A percentile compares a stretch with the other conserved stretches of the same genome.
Conservation (phyloP, 2,113 vertebrate species). For the Microtus montanus region DNA sequence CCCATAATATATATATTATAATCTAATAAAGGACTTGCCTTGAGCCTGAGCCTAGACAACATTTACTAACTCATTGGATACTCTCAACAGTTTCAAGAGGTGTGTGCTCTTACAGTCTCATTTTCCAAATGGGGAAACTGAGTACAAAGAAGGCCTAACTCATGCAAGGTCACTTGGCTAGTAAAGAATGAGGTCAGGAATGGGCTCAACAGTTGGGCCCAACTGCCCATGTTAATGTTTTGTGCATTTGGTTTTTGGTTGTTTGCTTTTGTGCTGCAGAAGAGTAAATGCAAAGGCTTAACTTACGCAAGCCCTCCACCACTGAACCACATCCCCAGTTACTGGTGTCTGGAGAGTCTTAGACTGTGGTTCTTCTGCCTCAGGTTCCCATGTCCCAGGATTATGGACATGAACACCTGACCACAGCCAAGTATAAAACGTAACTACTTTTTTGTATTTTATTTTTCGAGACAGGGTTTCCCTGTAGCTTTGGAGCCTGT, state of each 20-base stretch:
- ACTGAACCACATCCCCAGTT: not conserved
- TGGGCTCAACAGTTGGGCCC: not conserved
- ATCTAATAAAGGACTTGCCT: not conserved
- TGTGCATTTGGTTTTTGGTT: not conserved
- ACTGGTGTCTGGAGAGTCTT: not conserved
- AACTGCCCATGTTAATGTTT: not conserved
- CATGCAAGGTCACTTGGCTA: not conserved
- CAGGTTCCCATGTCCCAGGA: not conserved
- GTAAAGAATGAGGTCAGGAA: not conserved
- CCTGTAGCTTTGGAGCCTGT: no score
- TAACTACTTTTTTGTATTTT: no score
- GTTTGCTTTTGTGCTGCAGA: not conserved
- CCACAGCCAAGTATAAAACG: no score
- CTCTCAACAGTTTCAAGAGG: not conserved
- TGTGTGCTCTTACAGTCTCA: not conserved
- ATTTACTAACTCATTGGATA: not conserved
- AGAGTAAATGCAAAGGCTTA: not conserved
- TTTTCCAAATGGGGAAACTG: not conserved
- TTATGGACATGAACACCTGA: not conserved
- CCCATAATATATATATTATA: not conserved
- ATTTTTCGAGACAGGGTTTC: no score
- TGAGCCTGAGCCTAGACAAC: not conserved
- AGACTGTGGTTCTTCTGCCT: not conserved
- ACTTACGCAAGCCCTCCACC: not conserved
- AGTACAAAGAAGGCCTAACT: not conserved